These are phyloP conservation scores for Lepidostoma basale DNA, from an alignment of 1,140 invertebrate species.

Conservation along the genomic window DNA sequence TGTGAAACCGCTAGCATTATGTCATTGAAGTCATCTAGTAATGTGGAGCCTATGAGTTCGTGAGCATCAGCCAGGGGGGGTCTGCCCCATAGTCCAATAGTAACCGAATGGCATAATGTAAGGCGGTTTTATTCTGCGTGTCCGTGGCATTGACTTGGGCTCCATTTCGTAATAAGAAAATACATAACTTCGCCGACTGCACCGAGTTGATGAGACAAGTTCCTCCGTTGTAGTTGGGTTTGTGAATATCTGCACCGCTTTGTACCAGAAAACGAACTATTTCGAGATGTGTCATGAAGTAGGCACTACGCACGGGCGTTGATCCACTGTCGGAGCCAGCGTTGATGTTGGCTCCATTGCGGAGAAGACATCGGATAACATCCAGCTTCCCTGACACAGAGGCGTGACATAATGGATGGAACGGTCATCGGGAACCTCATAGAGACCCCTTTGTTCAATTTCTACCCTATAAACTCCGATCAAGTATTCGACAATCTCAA, in stretches of 20 bases:
- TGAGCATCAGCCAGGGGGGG: constrained; percentile 80
- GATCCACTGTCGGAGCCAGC: constrained; percentile 87
- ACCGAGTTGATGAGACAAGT: constrained; percentile 94
- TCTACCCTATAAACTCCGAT: constrained; percentile 81
- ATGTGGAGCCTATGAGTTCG: constrained; percentile 79
- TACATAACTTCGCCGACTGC: constrained; percentile 83
- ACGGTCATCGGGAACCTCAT: constrained; percentile 71
- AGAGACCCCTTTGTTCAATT: constrained; percentile 82
- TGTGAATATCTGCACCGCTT: constrained; percentile 83
- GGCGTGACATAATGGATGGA: constrained; percentile 85
- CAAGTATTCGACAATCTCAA: constrained; percentile 88
- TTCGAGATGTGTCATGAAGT: constrained; percentile 91
- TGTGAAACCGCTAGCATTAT: constrained; percentile 66
- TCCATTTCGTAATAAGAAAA: constrained; percentile 77
- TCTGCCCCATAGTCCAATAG: constrained; percentile 62
- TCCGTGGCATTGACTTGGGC: constrained; percentile 86
- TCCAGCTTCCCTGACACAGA: constrained; percentile 82
- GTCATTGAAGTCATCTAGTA: constrained; percentile 82
- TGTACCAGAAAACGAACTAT: constrained; percentile 81
- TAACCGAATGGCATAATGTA: constrained; percentile 93
- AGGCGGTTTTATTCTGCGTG: constrained; percentile 88
- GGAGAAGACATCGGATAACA: constrained; percentile 78
- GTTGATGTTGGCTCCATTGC: constrained; percentile 82
- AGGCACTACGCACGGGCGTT: constrained; percentile 87
- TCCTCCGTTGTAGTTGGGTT: constrained; percentile 89